Conservation (phyloP, 2,797 vertebrate genomes). For the Lepilemur septentrionalis region DNA sequence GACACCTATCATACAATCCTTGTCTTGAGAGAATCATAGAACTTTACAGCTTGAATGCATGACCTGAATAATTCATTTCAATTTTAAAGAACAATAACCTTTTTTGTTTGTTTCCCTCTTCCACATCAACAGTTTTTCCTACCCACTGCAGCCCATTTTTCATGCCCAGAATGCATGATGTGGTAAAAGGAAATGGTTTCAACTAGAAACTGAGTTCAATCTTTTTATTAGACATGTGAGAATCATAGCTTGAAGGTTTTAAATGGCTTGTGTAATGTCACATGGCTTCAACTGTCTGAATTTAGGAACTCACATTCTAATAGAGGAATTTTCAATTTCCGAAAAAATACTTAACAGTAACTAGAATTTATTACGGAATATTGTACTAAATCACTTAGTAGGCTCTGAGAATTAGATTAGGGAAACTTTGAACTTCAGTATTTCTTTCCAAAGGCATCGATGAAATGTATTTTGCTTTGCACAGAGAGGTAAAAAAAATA, state of each 20-base stretch:
- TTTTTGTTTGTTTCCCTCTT: slow-evolving; percentile 66
- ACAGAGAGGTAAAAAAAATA: neutral
- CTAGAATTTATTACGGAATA: slow-evolving; percentile 1
- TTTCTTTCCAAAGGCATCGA: neutral
- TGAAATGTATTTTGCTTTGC: neutral
- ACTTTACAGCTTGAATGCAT: slow-evolving; percentile 44
- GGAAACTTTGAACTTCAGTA: neutral
- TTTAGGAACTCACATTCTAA: neutral
- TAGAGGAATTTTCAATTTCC: neutral
- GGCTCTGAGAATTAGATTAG: slow-evolving; percentile 2
- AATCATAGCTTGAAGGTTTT: neutral
- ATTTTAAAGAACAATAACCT: slow-evolving; percentile 60
- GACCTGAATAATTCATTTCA: slow-evolving; percentile 56
- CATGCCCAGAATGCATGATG: slow-evolving; percentile 38
- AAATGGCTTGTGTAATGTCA: neutral
- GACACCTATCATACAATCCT: neutral
- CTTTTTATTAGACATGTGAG: neutral
- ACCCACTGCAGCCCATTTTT: neutral
- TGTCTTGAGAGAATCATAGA: slow-evolving; percentile 29
- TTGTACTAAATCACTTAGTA: neutral
- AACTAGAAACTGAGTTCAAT: neutral
- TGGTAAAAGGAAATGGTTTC: slow-evolving; percentile 47
- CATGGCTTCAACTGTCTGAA: neutral
- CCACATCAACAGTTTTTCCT: slow-evolving; percentile 1
- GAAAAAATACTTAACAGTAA: neutral